Base-by-base conservation (phyloP, 2,113 vertebrate genomes). In the Rhinoptilus africanus region DNA sequence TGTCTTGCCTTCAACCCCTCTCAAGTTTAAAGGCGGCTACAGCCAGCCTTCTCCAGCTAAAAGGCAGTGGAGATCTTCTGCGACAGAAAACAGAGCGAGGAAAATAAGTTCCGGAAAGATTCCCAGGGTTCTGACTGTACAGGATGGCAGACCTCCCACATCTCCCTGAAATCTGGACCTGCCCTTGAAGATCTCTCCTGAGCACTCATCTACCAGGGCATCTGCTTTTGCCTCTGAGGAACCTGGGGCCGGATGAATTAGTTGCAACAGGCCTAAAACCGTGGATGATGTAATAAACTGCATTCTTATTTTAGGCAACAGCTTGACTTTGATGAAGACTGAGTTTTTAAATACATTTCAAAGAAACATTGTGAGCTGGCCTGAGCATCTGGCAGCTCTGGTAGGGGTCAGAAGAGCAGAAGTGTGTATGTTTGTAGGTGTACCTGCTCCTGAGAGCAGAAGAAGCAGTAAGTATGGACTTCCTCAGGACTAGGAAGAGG, bases 1-100 rank as follows among this genome's bases (percentile, higher is more conserved):
- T n/a, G 28, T 66, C 64, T 85, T 88, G 16, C 60, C 39, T 95
- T 87, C 27, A 28, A 35, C 24, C 35, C 10, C 19, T 76, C 90
- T 72, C 79, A 93, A 94, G 68, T 84, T 93, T 93, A 85, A 87
- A 93, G 74, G 69, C 76, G 92, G 28, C 76, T 63, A 21, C 2
- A 6, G 43, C 16, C 34, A 92, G 37, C 13, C 66, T 39, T 88
- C 35, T 88, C 24, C 35, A 83, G 50, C 69, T 66, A 57, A 85
- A 94, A 72, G 53, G 17, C 35, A 27, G 22, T 4, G 45, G 59
- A 73, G 5, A 60, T 82, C 28, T 63, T 13, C 27, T 37, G 24
- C 79, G 77, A 72, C 37, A 73, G 41, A 41, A 92, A 85, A 45
- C 23, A 18, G 45, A 66, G n/a, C 5, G 8, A 82, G 60, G 35